Conservation (phyloP, 1,140 invertebrate species). For the Polypedilum pembai region DNA sequence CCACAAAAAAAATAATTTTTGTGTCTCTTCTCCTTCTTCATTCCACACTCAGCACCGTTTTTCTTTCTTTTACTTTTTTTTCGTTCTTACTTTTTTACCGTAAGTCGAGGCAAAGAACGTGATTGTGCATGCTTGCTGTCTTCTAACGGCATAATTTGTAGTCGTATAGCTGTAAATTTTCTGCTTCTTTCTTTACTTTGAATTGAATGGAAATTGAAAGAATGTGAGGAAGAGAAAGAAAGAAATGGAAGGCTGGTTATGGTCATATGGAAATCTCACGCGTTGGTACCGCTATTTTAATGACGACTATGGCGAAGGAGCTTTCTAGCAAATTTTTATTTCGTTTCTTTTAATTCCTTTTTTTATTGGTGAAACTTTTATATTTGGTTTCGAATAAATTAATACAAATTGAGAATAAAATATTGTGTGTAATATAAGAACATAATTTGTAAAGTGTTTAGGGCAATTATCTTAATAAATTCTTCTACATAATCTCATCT, state of each 20-base stretch:
- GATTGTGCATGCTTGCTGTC: conserved; percentile 5
- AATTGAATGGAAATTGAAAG: no score
- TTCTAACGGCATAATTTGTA: conserved; percentile 26
- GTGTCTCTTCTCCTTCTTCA: no score
- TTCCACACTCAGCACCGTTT: not conserved
- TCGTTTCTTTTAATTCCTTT: not conserved
- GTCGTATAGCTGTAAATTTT: conserved; percentile 23
- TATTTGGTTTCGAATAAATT: no score
- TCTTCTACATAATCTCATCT: no score
- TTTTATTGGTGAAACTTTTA: not conserved
- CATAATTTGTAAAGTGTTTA: no score
- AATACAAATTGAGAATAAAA: no score
- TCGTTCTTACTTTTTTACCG: conserved; percentile 10
- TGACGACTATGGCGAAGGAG: not conserved
- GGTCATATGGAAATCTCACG: conserved; percentile 23
- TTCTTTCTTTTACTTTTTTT: conserved; percentile 16
- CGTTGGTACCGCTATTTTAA: conserved; percentile 22
- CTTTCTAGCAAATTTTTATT: not conserved
- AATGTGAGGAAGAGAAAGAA: no score
- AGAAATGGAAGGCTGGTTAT: conserved; percentile 26
- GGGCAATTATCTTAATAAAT: no score
- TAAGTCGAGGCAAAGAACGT: not conserved
- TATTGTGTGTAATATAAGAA: no score
- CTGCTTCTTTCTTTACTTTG: not conserved
- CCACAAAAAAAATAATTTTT: not conserved